Base-by-base conservation (phyloP, 2,888 invertebrate genomes). In the Drosophila kokeensis region DNA sequence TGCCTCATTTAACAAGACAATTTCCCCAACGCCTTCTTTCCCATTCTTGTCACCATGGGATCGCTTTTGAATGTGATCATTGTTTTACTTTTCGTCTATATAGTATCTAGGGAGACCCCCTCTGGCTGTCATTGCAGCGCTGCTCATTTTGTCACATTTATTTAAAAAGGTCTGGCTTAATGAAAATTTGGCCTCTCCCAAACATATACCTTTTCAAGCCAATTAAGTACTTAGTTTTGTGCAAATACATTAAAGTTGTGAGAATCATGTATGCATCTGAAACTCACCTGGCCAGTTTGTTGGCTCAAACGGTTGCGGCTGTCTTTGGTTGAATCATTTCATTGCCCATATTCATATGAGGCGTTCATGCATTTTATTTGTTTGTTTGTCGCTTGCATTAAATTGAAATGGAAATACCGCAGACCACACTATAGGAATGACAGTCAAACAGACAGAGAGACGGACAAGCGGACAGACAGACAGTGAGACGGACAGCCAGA, bases 331-430 rank as follows among this genome's bases (percentile, higher is more conserved):
- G 42, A 70, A 82, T 69, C 69, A 68, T 74, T 79, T 69, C 69
- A 30, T 54, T 55, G 68, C 38, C 64, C 70, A 74, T 73, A 74
- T 82, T 79, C 80, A 82, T 73, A 50, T 70, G 60, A 30, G 45
- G 73, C 73, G 64, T 76, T 81, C 69, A 76, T 62, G 80, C 86
- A 76, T 86, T 89, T 84, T 81, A 78, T 89, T 89, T 89, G 76
- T 74, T 79, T 83, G 76, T 87, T 82, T 87, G 82, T 65, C 60
- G 85, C 73, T 69, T 52, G 85, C 73, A 87, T 82, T 86, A 89
- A 86, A 89, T 89, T 87, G 86, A 89, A 87, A 86, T 86, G 82
- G 86, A 85, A 86, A 89, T 84, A 81, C 90, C 89, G 74, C 88
- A 87, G 79, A 87, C 80, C 88, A 73, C 87, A 84, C 49, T 69